Evolutionary conservation across 2,888 invertebrate genomes (phyloP), one percentile per base, ranked within the genome.

Genomic region (Pharmacophagus antenor): DNA sequence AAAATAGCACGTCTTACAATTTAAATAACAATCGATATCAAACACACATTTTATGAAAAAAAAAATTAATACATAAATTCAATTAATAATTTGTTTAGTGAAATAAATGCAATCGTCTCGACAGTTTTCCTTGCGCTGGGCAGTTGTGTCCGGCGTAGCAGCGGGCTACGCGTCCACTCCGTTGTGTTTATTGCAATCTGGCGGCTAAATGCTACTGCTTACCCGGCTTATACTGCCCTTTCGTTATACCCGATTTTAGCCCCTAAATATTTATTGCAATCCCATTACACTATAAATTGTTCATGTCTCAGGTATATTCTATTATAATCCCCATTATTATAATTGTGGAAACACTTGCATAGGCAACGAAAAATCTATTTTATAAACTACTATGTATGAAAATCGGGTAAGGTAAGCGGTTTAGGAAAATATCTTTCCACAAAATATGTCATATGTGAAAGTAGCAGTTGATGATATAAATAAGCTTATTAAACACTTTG

Each of bases 181-280:
- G 80, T 85, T 80, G 84, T 87, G 88, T 88, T 88, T 87, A 87
- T 87, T 87, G 84, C 87, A 87, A 87, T 88, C 88, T 87, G 85
- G 85, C 77, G 84, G 84, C 85, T 86, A 85, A 85, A 82, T 83
- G 84, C 80, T 84, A 76, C 82, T 84, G 85, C 85, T 84, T 84
- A 82, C 76, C 77, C 77, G 69, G 81, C 79, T 82, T 82, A 80
- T 74, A 80, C 77, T 70, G 77, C 76, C 80, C 79, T 82, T 82
- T 80, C 79, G 79, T 76, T 82, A 75, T 73, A 71, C 73, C 67
- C 65, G 70, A 76, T 72, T 73, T 73, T 72, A 73, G 71, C 73
- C 71, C 70, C 65, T 66, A 69, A 70, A 75, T 66, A 66, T 65
- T 63, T 62, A 63, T 60, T 64, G 58, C 49, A 47, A 59, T 60